Conservation (phyloP, 2,888 invertebrate species). For the Tryphoninae sp. region DNA sequence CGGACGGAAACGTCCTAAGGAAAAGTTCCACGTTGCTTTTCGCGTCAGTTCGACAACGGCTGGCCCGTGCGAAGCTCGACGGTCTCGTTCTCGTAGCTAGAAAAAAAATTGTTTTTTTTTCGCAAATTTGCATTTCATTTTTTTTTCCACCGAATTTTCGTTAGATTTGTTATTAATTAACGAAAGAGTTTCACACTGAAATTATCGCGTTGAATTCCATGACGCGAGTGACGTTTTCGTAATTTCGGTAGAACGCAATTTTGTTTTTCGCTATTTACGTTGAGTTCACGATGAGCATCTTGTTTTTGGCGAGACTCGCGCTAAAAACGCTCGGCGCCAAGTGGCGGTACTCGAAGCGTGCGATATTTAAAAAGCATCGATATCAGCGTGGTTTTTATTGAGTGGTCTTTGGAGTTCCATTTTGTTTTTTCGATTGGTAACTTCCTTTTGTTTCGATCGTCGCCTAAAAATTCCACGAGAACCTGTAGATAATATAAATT, state of each 20-base stretch:
- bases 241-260: background rate
- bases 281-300: constrained; percentile 70
- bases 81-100: background rate
- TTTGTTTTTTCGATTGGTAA: constrained; percentile 2
- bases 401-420: constrained; percentile 23
- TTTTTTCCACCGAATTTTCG: background rate
- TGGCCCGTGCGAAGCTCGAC: constrained; percentile 25
- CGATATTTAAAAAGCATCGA: constrained; percentile 72
- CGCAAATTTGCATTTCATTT: background rate
- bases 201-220: constrained; percentile 5
- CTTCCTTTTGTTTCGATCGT: background rate
- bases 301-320: constrained; percentile 74
- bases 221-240: background rate
- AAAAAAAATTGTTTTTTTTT: no score
- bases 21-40: background rate
- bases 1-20: background rate
- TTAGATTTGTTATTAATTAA: background rate
- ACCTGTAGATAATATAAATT: constrained; percentile 5
- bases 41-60: constrained; percentile 38
- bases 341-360: constrained; percentile 70
- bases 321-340: constrained; percentile 71
- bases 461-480: background rate
- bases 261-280: background rate
- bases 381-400: constrained; percentile 76
- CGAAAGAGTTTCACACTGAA: background rate